These are phyloP conservation scores for Galerucella nymphaeae DNA, from an alignment of 2,888 invertebrate species.

Conservation along the genomic window DNA sequence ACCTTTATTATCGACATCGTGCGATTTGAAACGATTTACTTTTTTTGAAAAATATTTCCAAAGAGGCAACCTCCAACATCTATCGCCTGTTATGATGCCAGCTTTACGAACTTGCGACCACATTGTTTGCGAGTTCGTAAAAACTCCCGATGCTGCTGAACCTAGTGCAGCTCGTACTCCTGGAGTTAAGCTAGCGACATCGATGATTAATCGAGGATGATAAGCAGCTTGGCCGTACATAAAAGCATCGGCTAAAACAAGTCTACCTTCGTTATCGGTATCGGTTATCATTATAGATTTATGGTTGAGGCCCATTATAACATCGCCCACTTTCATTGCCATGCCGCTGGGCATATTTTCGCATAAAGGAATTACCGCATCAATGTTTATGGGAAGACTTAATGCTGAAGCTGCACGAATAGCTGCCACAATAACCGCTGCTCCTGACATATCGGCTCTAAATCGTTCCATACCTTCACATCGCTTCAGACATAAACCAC, in stretches of 20 bases:
- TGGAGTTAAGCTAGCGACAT: conserved; percentile 77
- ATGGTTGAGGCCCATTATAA: conserved; percentile 67
- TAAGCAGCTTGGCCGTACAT: conserved; percentile 65
- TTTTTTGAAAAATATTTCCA: conserved; percentile 68
- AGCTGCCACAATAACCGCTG: conserved; percentile 69
- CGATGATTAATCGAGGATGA: conserved; percentile 73
- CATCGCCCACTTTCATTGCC: conserved; percentile 68
- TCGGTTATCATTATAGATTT: conserved; percentile 73
- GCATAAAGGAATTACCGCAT: conserved; percentile 63
- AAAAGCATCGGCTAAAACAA: conserved; percentile 60
- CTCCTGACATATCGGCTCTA: conserved; percentile 73
- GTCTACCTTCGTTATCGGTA: conserved; percentile 69
- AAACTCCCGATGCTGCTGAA: conserved; percentile 68
- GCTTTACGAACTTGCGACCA: conserved; percentile 68
- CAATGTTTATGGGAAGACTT: conserved; percentile 68
- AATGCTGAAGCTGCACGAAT: conserved; percentile 68
- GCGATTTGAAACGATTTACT: conserved; percentile 62
- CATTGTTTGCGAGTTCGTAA: conserved; percentile 67
- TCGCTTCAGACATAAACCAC: conserved; percentile 62
- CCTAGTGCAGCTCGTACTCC: conserved; percentile 69
- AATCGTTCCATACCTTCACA: conserved; percentile 60
- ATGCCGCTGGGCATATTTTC: conserved; percentile 71
- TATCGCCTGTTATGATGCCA: conserved; percentile 69
- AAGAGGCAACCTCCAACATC: conserved; percentile 73
- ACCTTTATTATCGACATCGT: conserved; percentile 63